Conservation (phyloP, 2,888 invertebrate species). For the Isoperla grammatica region DNA sequence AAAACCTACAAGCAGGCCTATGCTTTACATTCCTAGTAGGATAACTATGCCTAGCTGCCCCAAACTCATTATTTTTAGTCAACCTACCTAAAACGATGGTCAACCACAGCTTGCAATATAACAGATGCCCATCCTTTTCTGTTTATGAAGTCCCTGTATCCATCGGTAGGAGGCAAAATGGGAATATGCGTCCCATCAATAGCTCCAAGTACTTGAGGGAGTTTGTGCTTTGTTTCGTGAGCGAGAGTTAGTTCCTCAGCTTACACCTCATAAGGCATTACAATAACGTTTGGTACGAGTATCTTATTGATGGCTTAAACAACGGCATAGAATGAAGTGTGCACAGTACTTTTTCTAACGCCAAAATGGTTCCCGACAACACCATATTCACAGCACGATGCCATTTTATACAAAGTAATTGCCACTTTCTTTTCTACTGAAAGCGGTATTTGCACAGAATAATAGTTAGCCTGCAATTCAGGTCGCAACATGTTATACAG, state of each 20-base stretch:
- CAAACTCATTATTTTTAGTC: no score
- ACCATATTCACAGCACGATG: constrained; percentile 5
- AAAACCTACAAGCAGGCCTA: no score
- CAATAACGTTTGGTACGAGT: constrained; percentile 32
- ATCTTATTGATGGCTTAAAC: constrained; percentile 35
- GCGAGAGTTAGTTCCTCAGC: constrained; percentile 28
- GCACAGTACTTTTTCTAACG: constrained; percentile 26
- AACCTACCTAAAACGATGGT: constrained; percentile 27
- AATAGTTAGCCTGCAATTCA: neutral
- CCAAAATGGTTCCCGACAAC: constrained; percentile 13
- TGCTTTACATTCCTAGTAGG: no score
- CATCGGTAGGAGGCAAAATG: constrained; percentile 29
- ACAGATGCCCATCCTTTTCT: constrained; percentile 33
- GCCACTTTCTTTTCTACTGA: constrained; percentile 7
- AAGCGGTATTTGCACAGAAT: neutral
- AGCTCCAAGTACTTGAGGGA: constrained; percentile 37
- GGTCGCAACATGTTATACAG: neutral
- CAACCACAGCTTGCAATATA: no score
- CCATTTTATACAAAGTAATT: no score
- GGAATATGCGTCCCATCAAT: constrained; percentile 35
- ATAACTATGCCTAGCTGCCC: no score
- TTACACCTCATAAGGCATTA: constrained; percentile 35
- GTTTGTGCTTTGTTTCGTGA: neutral
- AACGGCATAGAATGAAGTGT: constrained; percentile 34
- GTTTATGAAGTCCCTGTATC: constrained; percentile 32